Evolutionary conservation across 2,888 invertebrate genomes (phyloP).

Genomic region (Schrankia costaestrigalis): DNA sequence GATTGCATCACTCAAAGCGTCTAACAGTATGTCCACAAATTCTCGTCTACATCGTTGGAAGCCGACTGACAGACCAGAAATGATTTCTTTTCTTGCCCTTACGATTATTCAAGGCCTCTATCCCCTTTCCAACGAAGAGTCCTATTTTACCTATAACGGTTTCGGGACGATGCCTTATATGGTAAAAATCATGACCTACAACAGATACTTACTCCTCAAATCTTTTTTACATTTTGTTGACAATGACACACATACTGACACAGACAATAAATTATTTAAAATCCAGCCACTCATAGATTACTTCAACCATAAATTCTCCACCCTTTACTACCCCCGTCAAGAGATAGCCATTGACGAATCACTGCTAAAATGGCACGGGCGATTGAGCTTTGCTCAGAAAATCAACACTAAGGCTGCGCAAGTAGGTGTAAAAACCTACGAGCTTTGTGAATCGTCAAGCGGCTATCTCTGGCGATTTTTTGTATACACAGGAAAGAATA

Average conservation of each 20-base stretch:
- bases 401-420: background rate
- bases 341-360: slow-evolving; percentile 26
- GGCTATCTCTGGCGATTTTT: background rate
- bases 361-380: background rate
- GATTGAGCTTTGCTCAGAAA: background rate
- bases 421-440: slow-evolving; percentile 3
- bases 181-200: slow-evolving; percentile 20
- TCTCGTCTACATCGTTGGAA: background rate
- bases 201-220: slow-evolving; percentile 2
- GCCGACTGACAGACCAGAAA: background rate
- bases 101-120: background rate
- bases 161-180: slow-evolving; percentile 23
- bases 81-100: background rate
- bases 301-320: slow-evolving; percentile 20
- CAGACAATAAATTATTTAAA: slow-evolving; percentile 4
- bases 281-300: slow-evolving; percentile 21
- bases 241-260: background rate
- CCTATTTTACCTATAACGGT: slow-evolving; percentile 3
- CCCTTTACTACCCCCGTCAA: slow-evolving; percentile 16
- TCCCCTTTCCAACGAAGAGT: background rate
- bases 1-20: slow-evolving; percentile 1
- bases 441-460: slow-evolving; percentile 2
- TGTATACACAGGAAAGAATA: background rate
- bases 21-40: slow-evolving; percentile 2
- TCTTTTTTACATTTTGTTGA: background rate